These are phyloP conservation scores for Furcula furcula DNA, from an alignment of 2,888 invertebrate species.

Conservation along the genomic window DNA sequence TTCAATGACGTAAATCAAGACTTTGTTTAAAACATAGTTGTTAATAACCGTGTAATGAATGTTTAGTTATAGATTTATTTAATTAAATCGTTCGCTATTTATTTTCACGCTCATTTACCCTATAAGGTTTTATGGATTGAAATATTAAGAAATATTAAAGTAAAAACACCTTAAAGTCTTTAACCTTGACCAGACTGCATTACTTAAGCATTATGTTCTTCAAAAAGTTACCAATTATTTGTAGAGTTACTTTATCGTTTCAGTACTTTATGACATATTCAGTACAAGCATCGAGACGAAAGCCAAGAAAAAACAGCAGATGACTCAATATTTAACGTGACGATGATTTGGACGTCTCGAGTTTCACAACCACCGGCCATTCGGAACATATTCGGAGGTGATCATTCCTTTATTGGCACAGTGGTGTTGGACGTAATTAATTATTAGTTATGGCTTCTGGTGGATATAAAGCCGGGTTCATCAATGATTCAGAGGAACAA, in stretches of 20 bases:
- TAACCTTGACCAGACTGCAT: no score
- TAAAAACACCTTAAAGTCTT: no score
- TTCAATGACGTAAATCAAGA: background rate
- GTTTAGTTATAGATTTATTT: no score
- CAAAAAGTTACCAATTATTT: no score
- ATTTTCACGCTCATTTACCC: no score
- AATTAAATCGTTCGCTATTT: no score
- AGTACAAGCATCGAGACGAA: constrained; percentile 26
- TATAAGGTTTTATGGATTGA: no score
- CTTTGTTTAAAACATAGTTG: background rate
- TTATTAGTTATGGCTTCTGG: constrained; percentile 65
- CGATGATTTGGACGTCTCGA: constrained; percentile 36
- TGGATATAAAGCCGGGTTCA: constrained; percentile 67
- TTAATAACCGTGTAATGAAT: constrained; percentile 9
- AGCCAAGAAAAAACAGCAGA: constrained; percentile 34
- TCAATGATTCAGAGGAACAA: constrained; percentile 75
- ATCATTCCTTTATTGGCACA: constrained; percentile 25
- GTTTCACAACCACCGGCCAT: constrained; percentile 30
- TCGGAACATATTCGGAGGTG: constrained; percentile 35
- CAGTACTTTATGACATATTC: constrained; percentile 31
- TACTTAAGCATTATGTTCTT: no score
- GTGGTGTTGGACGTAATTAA: constrained; percentile 61
- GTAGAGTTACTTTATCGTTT: constrained; percentile 30
- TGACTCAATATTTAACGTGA: constrained; percentile 31
- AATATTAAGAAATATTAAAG: no score